These are phyloP conservation scores for Cartodere bifasciata DNA, from an alignment of 2,888 invertebrate species.

Conservation along the genomic window DNA sequence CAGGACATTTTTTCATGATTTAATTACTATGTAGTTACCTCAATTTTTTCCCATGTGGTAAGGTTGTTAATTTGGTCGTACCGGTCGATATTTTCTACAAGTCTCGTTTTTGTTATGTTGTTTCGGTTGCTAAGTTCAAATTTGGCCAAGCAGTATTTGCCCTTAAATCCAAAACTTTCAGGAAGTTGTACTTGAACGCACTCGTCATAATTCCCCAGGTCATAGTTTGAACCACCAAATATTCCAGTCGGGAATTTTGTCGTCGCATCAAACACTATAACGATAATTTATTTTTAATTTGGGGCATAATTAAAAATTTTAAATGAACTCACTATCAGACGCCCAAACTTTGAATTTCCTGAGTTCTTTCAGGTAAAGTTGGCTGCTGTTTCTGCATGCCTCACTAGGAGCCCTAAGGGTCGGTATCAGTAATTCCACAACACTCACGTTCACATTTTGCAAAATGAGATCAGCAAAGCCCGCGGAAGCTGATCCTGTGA, in stretches of 20 bases:
- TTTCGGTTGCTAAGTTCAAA: conserved; percentile 30
- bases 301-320: too few relatives aligned
- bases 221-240: conserved; percentile 50
- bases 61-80: conserved; percentile 17
- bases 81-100: conserved; percentile 3
- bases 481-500: too few relatives aligned
- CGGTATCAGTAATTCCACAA: too few relatives aligned
- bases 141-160: conserved; percentile 52
- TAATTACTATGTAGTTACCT: conserved; percentile 15
- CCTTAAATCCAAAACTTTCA: conserved; percentile 32
- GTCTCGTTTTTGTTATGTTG: conserved; percentile 1
- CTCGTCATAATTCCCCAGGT: conserved; percentile 60
- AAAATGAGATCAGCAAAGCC: too few relatives aligned
- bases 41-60: conserved; percentile 20
- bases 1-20: background rate
- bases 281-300: background rate
- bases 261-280: conserved; percentile 56
- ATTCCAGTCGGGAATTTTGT: conserved; percentile 54
- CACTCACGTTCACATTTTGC: too few relatives aligned
- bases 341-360: conserved; percentile 23
- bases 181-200: conserved; percentile 37
- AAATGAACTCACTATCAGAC: conserved; percentile 23
- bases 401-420: conserved; percentile 17
- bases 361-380: conserved; percentile 21
- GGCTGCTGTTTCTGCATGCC: conserved; percentile 21